These are phyloP conservation scores for Tonatia bakeri DNA, from an alignment of 2,113 vertebrate genomes.

Conservation along the genomic window DNA sequence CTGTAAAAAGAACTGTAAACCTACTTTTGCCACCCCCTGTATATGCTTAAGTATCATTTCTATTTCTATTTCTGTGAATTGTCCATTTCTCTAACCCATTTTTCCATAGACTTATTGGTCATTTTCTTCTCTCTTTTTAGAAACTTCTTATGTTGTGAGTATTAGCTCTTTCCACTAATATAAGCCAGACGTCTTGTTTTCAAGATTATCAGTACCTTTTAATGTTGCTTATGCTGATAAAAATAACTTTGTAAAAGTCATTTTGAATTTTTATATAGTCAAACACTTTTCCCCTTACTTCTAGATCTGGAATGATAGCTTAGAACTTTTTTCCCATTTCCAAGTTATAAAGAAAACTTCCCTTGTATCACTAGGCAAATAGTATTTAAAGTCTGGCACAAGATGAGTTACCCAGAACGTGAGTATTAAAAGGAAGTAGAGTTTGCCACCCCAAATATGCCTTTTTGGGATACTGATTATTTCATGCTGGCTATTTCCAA, in stretches of 20 bases:
- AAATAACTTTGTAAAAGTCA: not conserved
- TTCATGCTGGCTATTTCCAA: not conserved
- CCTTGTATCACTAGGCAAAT: not conserved
- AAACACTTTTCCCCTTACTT: not conserved
- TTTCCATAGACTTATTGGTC: not conserved
- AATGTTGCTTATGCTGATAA: not conserved
- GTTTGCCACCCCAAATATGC: not conserved
- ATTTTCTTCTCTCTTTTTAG: not conserved
- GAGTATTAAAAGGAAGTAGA: not conserved
- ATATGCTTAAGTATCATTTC: not conserved
- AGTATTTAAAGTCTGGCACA: not conserved
- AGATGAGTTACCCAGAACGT: not conserved
- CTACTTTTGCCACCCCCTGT: no score
- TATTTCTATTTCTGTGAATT: not conserved
- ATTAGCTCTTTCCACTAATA: not conserved
- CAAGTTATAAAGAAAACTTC: not conserved
- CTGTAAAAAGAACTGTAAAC: no score
- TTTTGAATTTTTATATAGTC: not conserved
- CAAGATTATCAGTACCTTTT: not conserved
- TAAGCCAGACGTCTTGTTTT: not conserved
- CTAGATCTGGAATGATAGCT: not conserved
- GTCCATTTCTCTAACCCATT: not conserved
- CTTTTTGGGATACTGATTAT: no score
- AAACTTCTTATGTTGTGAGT: not conserved
- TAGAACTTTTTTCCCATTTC: not conserved